Evolutionary conservation across 2,113 vertebrate species (phyloP).

Genomic region (Crocuta crocuta): DNA sequence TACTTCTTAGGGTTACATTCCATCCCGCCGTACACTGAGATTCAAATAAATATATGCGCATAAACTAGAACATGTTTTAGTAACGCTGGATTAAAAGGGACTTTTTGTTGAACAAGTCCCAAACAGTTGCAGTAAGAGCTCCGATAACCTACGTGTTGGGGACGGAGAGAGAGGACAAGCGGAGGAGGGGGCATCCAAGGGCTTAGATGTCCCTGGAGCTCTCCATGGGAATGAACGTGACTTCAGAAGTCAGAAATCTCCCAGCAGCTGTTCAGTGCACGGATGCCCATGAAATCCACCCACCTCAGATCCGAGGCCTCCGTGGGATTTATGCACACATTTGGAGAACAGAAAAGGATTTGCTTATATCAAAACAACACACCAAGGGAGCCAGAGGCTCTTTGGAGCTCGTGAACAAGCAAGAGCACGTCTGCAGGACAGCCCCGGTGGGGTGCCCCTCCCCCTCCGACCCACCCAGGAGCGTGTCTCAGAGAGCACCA

Average conservation of each 20-base stretch:
- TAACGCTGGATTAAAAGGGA: background rate
- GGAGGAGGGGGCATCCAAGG: background rate
- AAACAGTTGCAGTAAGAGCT: background rate
- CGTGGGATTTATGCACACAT: background rate
- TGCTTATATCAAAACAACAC: conserved; percentile 4
- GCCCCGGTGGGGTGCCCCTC: accelerated
- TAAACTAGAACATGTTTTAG: background rate
- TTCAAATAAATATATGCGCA: background rate
- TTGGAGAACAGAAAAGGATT: conserved; percentile 19
- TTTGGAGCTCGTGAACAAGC: background rate
- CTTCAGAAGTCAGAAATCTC: conserved; percentile 51
- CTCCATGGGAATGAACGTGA: background rate
- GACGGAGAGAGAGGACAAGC: background rate
- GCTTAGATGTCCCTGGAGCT: conserved; percentile 51
- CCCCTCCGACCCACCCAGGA: background rate
- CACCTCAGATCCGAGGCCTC: background rate
- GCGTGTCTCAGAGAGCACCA: background rate
- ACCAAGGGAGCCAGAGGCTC: background rate
- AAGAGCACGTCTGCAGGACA: background rate
- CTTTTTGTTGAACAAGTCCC: background rate
- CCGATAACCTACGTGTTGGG: background rate
- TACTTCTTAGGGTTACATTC: background rate
- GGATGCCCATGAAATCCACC: conserved; percentile 39
- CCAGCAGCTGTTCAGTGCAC: conserved; percentile 52
- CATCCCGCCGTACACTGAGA: background rate